Evolutionary conservation across 2,113 vertebrate genomes (phyloP), one percentile per base, ranked within the genome.

Genomic region (Sialia sialis): DNA sequence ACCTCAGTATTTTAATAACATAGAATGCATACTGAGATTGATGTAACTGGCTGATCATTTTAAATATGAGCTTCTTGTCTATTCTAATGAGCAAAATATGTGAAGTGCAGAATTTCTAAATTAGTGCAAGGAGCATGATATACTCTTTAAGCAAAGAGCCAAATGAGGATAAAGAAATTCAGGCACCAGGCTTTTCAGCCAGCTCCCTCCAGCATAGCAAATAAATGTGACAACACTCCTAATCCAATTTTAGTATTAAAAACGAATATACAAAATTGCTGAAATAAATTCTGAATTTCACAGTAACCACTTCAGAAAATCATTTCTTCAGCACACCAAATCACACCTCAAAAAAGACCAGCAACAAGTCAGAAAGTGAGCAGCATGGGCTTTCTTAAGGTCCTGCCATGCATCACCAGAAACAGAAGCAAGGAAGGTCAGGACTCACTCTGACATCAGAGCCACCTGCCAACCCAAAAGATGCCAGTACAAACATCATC

Each of bases 341-440:
- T 12, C n/a, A 32, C 41, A 44, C 2, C 29, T 46, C 58, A 49
- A 36, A 58, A 58, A 58, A 62, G 25, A 58, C 49, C 67, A 66
- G 7, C 11, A 68, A 8, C 4, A 44, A 66, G 27, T 12, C 41
- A 29, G n/a, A 55, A 77, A 43, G 27, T 0, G 1, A 89, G 49
- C 49, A 43, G 29, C 22, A 1, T 16, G 25, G 29, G n/a, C 43
- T 87, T 84, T 59, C 48, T 39, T 62, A 76, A 56, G n/a, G 59
- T 60, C 49, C 19, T 0, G 0, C 32, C 46, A 58, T 1, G 5
- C n/a, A 46, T 6, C 48, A 70, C 13, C 38, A 69, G 23, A 46
- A 78, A 49, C 9, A 26, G 43, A 54, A 75, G 14, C 20, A 43
- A 49, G 29, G 76, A 63, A 60, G 38, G 70, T 36, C 38, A 43